Evolutionary conservation across 2,888 invertebrate genomes (phyloP).

Genomic region (Eugnorisma glareosa): DNA sequence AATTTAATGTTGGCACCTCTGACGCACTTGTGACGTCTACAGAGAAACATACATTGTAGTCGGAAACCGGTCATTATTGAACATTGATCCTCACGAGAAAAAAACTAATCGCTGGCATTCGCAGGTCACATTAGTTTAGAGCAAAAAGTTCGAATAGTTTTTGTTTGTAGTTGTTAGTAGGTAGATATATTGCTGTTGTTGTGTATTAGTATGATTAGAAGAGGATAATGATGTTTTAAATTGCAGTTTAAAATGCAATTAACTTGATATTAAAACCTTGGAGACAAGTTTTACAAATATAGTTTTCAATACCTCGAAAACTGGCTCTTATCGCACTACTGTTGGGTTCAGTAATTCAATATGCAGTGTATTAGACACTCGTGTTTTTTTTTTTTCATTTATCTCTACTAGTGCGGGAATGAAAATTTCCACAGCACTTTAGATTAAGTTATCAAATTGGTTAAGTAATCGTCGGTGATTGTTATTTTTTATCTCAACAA

Average conservation of each 20-base stretch:
- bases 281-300: background rate
- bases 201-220: background rate
- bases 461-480: too few species aligned
- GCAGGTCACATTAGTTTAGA: constrained; percentile 16
- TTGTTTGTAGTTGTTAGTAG: background rate
- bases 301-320: background rate
- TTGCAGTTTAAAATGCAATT: constrained; percentile 12
- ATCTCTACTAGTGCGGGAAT: too few species aligned
- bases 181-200: background rate
- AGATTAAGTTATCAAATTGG: too few species aligned
- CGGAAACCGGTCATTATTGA: constrained; percentile 26
- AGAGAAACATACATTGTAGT: constrained; percentile 7
- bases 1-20: constrained; percentile 14
- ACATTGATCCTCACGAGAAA: constrained; percentile 33
- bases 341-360: too few species aligned
- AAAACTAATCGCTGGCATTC: constrained; percentile 10
- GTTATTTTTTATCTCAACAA: too few species aligned
- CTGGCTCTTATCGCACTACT: too few species aligned
- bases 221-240: background rate
- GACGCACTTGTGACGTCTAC: constrained; percentile 33
- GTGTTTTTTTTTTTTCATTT: too few species aligned
- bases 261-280: background rate
- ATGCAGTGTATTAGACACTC: too few species aligned
- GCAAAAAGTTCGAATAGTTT: constrained; percentile 9
- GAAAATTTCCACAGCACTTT: too few species aligned